These are phyloP conservation scores for Tamandua tetradactyla DNA, from an alignment of 2,797 vertebrate genomes.

Conservation along the genomic window DNA sequence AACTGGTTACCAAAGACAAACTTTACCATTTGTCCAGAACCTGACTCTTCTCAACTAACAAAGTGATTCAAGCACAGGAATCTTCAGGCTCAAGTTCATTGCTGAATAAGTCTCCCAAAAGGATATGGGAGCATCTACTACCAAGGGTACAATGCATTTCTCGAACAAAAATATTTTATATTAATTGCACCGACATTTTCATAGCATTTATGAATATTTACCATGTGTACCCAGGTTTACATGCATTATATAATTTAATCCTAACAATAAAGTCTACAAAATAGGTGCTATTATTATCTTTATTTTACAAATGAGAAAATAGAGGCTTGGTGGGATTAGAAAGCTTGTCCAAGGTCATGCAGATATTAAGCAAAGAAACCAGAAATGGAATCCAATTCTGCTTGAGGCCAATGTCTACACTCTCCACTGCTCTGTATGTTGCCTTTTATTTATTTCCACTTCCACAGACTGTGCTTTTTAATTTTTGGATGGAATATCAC, in stretches of 20 bases:
- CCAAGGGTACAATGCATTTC: slow-evolving; percentile 11
- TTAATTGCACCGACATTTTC: slow-evolving; percentile 27
- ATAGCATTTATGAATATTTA: slow-evolving; percentile 13
- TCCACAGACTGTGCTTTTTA: neutral
- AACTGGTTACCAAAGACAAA: neutral
- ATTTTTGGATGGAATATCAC: neutral
- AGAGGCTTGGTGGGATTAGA: neutral
- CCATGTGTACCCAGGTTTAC: neutral
- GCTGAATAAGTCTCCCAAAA: neutral
- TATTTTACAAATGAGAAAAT: neutral
- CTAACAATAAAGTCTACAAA: neutral
- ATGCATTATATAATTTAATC: neutral
- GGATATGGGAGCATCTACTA: neutral
- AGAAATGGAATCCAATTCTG: neutral
- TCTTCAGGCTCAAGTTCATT: neutral
- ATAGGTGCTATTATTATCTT: neutral
- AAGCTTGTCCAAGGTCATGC: neutral
- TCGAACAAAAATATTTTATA: slow-evolving; percentile 3
- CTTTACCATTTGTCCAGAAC: neutral
- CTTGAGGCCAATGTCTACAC: neutral
- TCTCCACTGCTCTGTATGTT: neutral
- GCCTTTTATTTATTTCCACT: neutral
- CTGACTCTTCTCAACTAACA: slow-evolving; percentile 21
- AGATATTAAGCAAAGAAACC: slow-evolving; percentile 24
- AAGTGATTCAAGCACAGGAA: neutral